Evolutionary conservation across 2,888 invertebrate species (phyloP).

Genomic region (Icerya purchasi): DNA sequence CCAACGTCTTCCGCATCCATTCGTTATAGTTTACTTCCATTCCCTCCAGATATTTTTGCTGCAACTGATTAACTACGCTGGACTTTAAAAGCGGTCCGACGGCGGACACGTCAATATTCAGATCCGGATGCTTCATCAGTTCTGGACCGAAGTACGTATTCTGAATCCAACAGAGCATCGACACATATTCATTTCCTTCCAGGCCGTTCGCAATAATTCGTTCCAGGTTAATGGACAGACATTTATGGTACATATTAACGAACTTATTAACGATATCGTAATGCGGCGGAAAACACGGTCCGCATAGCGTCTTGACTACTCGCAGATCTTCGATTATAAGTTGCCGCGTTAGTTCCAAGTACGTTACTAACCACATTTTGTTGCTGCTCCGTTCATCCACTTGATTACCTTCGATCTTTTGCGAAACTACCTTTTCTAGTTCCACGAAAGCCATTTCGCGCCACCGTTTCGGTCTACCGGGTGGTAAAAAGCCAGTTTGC

Average conservation of each 20-base stretch:
- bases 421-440: conserved; percentile 51
- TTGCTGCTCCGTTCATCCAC: conserved; percentile 75
- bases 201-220: conserved; percentile 70
- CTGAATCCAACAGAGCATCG: conserved; percentile 75
- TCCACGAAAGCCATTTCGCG: conserved; percentile 64
- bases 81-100: conserved; percentile 56
- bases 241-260: conserved; percentile 81
- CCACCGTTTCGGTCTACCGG: conserved; percentile 85
- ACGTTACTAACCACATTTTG: conserved; percentile 88
- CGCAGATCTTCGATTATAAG: conserved; percentile 74
- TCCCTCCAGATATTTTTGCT: conserved; percentile 59
- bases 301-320: conserved; percentile 71
- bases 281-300: conserved; percentile 85
- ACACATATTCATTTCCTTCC: conserved; percentile 92
- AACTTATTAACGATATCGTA: conserved; percentile 83
- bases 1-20: conserved; percentile 88
- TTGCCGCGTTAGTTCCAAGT: conserved; percentile 66
- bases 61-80: conserved; percentile 50
- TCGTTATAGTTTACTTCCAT: conserved; percentile 78
- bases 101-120: conserved; percentile 46
- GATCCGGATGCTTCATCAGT: conserved; percentile 66
- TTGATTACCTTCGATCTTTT: conserved; percentile 82
- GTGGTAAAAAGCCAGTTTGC: conserved; percentile 33
- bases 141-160: conserved; percentile 77
- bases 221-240: conserved; percentile 59